Evolutionary conservation across 1,140 invertebrate genomes (phyloP), one percentile per base, ranked within the genome.

Genomic region (Eumeta japonica): DNA sequence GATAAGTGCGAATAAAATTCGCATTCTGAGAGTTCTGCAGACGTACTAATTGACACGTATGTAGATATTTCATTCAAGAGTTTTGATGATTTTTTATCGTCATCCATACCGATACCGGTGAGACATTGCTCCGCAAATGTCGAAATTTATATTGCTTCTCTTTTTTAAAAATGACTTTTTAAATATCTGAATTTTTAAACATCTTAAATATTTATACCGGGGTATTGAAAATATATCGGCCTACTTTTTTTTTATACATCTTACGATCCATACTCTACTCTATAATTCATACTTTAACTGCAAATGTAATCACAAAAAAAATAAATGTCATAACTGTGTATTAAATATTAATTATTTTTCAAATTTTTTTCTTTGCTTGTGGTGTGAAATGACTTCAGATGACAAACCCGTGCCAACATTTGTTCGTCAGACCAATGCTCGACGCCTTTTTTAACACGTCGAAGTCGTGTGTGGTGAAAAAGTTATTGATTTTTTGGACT

Each of bases 341-440:
- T 42, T 3, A n/a, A n/a, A n/a, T n/a, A n/a, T n/a, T n/a, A n/a
- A n/a, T n/a, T n/a, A n/a, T n/a, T n/a, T n/a, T n/a, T n/a, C n/a
- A n/a, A n/a, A n/a, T n/a, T n/a, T n/a, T n/a, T n/a, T n/a, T n/a
- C n/a, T n/a, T n/a, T n/a, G n/a, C n/a, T 43, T 32, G 20, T 29
- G 59, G 58, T 56, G 52, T 5, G 58, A 62, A 34, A 36, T 62
- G 50, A 20, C 40, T 58, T 1, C 56, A 58, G 24, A 58, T 62
- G 54, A 59, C 51, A 18, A 62, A 58, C 11, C 54, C 57, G 0
- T 63, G 60, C 10, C 48, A 63, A 7, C 55, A 63, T 42, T 40
- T 35, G 2, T 35, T 35, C 19, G 13, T 35, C n/a, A 24, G 34
- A 35, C 34, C 18, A 14, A 14, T 35, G 11, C 16, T 35, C 15